Evolutionary conservation across 2,797 vertebrate genomes (phyloP).

Genomic region (Gymnoscopelus microlampas): DNA sequence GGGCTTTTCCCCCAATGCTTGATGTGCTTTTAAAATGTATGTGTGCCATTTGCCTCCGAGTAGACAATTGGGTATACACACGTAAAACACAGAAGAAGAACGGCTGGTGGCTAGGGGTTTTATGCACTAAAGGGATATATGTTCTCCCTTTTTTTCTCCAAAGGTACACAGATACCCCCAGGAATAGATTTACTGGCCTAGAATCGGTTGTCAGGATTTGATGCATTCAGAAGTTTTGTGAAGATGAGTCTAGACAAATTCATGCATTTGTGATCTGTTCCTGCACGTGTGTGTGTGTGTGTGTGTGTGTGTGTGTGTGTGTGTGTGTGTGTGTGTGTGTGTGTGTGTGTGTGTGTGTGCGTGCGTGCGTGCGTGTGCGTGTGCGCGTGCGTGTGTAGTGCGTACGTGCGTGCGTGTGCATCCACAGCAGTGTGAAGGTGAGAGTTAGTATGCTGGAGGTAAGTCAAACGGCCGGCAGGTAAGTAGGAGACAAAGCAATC

Average conservation of each 20-base stretch:
- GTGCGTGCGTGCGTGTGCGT: constrained; percentile 3
- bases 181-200: constrained; percentile 82
- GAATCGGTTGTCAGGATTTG: constrained; percentile 83
- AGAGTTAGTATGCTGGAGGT: constrained; percentile 76
- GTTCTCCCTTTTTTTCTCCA: constrained; percentile 54
- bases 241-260: constrained; percentile 82
- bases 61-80: constrained; percentile 67
- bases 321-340: constrained; percentile 28
- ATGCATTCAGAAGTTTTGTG: constrained; percentile 83
- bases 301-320: constrained; percentile 17
- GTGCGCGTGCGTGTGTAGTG: constrained; percentile 10
- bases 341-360: constrained; percentile 19
- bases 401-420: neutral
- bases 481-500: constrained; percentile 76
- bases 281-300: constrained; percentile 24
- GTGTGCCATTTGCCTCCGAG: constrained; percentile 77
- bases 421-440: constrained; percentile 12
- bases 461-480: constrained; percentile 73
- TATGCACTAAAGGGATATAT: constrained; percentile 67
- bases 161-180: constrained; percentile 79
- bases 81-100: constrained; percentile 61
- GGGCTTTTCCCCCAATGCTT: constrained; percentile 55
- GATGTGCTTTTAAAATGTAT: constrained; percentile 81
- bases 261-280: constrained; percentile 77
- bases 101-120: constrained; percentile 56